Percentiles rank a stretch among this genome's conserved stretches.
These are phyloP conservation scores for Steinernema feltiae DNA, from an alignment of 1,140 invertebrate species.

Conservation along the genomic window DNA sequence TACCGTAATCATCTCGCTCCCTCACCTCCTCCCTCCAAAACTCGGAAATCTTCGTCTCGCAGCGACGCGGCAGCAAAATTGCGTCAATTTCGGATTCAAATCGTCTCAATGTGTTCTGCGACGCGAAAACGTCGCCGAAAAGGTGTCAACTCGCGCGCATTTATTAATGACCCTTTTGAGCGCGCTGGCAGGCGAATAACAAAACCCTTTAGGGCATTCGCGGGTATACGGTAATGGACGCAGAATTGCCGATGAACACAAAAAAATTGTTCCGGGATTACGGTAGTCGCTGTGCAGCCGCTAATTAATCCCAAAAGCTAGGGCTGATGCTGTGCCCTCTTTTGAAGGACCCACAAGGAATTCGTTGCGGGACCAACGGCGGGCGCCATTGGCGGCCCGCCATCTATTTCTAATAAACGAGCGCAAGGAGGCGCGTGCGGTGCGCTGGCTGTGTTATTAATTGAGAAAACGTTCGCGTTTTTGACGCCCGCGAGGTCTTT, in stretches of 20 bases:
- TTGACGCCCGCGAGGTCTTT: conserved; percentile 3
- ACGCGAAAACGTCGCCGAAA: conserved; percentile 13
- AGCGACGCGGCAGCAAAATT: neutral
- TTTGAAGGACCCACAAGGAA: neutral
- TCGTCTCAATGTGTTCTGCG: conserved; percentile 3
- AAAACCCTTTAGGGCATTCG: conserved; percentile 5
- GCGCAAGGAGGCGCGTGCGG: neutral
- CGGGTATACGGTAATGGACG: conserved; percentile 2
- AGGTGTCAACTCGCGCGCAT: conserved; percentile 4
- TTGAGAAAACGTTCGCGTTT: conserved; percentile 15
- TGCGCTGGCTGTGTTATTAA: neutral
- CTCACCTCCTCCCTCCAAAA: neutral
- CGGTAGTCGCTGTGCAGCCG: no score
- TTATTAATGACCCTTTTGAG: conserved; percentile 8
- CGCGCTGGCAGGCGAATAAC: conserved; percentile 1
- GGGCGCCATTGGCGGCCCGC: neutral
- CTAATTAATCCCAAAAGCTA: no score
- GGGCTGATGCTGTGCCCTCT: neutral
- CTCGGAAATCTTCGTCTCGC: neutral
- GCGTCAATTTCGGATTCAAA: conserved; percentile 4
- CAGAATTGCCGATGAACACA: no score
- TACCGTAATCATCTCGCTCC: no score
- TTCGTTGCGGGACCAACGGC: neutral
- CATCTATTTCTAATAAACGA: conserved; percentile 12
- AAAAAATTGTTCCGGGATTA: no score